Percentiles rank a stretch among this genome's conserved stretches.
These are phyloP conservation scores for Castor canadensis DNA, from an alignment of 2,113 vertebrate genomes.

Conservation along the genomic window DNA sequence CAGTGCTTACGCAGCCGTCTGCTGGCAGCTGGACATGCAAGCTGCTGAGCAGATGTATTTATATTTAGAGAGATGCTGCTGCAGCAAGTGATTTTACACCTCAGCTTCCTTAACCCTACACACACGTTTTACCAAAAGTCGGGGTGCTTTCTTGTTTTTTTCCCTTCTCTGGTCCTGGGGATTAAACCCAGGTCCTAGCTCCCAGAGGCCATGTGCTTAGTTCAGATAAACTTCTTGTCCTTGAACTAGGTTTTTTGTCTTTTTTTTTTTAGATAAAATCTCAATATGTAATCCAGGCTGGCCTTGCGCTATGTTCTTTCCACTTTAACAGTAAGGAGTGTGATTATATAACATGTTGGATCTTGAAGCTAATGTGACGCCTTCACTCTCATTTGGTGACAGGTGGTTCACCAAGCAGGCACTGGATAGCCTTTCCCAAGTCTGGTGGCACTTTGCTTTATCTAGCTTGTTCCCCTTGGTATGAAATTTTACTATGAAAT, in stretches of 20 bases:
- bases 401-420: no score
- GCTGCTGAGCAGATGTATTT: no score
- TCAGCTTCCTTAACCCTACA: background rate
- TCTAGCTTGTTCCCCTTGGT: background rate
- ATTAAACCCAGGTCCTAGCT: background rate
- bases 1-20: rapidly evolving
- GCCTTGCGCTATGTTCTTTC: background rate
- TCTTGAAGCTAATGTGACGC: background rate
- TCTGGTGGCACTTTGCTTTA: rapidly evolving
- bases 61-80: background rate
- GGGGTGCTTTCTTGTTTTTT: background rate
- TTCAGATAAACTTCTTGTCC: background rate
- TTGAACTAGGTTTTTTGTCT: background rate
- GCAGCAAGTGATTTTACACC: background rate
- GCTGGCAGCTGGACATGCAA: rapidly evolving
- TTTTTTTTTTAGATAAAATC: no score
- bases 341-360: background rate
- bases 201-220: background rate
- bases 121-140: background rate
- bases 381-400: background rate
- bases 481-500: no score
- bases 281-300: background rate
- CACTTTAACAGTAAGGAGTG: background rate
- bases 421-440: background rate
- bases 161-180: background rate